phyloP scores from a whole-genome alignment of 2,888 invertebrate genomes.

The Cosmia pyralina region DNA sequence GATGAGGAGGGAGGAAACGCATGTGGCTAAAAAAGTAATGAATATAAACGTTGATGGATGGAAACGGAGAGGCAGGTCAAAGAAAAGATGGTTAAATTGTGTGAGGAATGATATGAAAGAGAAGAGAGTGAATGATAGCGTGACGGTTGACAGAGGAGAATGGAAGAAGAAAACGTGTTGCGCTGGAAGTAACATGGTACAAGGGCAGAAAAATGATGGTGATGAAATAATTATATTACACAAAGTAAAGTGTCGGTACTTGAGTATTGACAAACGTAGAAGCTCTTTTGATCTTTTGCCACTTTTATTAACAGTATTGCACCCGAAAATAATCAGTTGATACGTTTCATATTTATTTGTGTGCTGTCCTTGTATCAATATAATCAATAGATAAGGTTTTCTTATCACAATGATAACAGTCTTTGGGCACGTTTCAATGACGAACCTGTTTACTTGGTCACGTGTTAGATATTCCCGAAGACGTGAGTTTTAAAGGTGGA shows the following conservation, averaged over 20 bases:
- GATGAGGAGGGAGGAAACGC: background rate
- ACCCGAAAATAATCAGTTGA: conserved; percentile 21
- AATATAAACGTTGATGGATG: no score
- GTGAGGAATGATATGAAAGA: no score
- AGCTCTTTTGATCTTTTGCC: background rate
- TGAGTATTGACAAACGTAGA: background rate
- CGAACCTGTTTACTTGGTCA: conserved; percentile 23
- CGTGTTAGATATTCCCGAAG: conserved; percentile 15
- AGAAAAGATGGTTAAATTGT: no score
- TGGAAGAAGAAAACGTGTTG: no score
- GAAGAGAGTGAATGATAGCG: no score
- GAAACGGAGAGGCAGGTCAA: no score
- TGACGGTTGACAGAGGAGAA: no score
- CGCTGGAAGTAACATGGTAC: no score
- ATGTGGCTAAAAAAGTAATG: no score
- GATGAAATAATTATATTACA: background rate
- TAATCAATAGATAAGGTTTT: conserved; percentile 40
- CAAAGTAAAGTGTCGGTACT: background rate
- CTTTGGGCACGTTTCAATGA: conserved; percentile 41
- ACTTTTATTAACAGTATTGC: background rate
- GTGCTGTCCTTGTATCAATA: conserved; percentile 9
- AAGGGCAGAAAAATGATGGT: no score
- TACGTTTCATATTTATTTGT: conserved; percentile 5
- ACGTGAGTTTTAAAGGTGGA: background rate
- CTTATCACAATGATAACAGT: conserved; percentile 34